phyloP scores from a whole-genome alignment of 2,113 vertebrate genomes.

The Pao palembangensis region DNA sequence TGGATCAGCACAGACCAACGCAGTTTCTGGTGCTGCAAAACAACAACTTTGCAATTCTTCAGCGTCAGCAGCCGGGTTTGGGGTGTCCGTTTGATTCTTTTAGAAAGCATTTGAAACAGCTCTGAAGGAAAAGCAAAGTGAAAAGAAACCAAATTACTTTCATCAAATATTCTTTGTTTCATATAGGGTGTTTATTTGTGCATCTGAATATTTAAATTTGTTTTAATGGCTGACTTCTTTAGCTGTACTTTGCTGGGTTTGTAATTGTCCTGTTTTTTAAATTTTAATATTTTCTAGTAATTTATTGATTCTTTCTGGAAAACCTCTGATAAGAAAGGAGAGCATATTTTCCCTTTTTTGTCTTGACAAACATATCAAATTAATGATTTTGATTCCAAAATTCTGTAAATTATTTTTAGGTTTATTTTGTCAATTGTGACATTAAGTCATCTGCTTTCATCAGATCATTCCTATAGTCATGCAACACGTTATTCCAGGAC shows the following conservation, averaged over 20 bases:
- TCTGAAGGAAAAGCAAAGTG: too few species aligned
- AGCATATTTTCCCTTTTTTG: slow-evolving; percentile 10
- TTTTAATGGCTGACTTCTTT: background rate
- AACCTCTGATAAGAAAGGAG: background rate
- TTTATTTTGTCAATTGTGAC: background rate
- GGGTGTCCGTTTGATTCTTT: background rate
- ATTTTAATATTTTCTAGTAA: slow-evolving; percentile 47
- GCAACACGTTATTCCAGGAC: background rate
- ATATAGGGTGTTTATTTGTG: background rate
- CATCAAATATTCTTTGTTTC: too few species aligned
- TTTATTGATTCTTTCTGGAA: slow-evolving; percentile 61
- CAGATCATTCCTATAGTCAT: background rate
- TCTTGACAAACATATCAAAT: slow-evolving; percentile 11
- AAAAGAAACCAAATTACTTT: background rate
- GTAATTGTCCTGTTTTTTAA: slow-evolving; percentile 16
- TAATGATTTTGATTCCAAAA: slow-evolving; percentile 15
- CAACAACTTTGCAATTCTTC: background rate
- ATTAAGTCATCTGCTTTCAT: background rate
- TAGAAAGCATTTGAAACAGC: too few species aligned
- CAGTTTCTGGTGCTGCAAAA: background rate
- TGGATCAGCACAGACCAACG: background rate
- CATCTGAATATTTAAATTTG: background rate
- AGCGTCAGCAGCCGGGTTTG: background rate
- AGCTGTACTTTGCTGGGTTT: background rate
- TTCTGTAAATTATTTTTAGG: background rate